Conservation (phyloP, 2,113 vertebrate species). For the Cichladusa arquata region DNA sequence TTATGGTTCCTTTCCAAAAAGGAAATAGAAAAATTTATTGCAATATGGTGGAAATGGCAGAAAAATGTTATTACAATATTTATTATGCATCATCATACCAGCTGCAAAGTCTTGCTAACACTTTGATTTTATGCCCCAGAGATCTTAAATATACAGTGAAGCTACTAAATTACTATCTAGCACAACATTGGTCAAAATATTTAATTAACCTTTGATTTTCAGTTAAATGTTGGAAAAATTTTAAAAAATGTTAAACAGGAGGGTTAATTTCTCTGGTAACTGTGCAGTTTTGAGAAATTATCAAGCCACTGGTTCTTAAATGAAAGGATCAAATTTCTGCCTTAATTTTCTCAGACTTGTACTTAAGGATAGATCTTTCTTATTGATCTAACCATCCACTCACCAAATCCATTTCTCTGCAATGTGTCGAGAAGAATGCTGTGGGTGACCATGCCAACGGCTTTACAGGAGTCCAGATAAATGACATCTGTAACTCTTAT, state of each 20-base stretch:
- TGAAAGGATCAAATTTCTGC: not conserved
- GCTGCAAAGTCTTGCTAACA: not conserved
- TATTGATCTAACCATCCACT: not conserved
- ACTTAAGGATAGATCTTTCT: not conserved
- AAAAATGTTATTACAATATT: not conserved
- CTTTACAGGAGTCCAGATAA: not conserved
- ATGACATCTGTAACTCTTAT: rapidly evolving
- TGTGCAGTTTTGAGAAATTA: not conserved
- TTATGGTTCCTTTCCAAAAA: not conserved
- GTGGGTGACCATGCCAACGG: rapidly evolving
- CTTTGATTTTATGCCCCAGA: not conserved
- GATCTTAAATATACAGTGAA: not conserved
- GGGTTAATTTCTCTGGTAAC: not conserved
- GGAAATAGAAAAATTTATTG: not conserved
- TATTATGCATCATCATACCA: rapidly evolving
- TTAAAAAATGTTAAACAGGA: not conserved
- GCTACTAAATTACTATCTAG: not conserved
- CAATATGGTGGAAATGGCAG: not conserved
- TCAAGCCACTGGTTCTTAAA: not conserved
- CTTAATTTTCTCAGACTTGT: not conserved
- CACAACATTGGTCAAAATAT: not conserved
- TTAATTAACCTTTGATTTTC: not conserved
- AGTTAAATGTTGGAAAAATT: not conserved
- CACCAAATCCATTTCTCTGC: not conserved
- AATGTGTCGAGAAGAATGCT: not conserved